Percentiles rank a stretch among this genome's conserved stretches.
Conservation (phyloP, 2,888 invertebrate genomes). For the Scaptomyza tumidula region DNA sequence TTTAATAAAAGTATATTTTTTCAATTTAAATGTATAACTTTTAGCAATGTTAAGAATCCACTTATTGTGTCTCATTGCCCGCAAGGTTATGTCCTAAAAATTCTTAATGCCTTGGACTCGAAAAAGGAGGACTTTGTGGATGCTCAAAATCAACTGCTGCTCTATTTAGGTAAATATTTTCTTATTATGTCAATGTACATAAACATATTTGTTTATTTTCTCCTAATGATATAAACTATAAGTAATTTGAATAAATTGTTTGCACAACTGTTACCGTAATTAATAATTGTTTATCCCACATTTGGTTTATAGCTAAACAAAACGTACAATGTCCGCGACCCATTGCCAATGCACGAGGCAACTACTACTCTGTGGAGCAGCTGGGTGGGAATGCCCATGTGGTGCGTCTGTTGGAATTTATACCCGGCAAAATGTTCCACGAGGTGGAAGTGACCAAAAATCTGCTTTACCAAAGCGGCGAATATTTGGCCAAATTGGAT, state of each 20-base stretch:
- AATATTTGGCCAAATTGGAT: slow-evolving; percentile 89
- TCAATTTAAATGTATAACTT: slow-evolving; percentile 17
- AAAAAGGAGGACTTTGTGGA: slow-evolving; percentile 88
- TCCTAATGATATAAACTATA: not conserved
- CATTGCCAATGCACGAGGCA: slow-evolving; percentile 88
- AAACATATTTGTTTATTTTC: not conserved
- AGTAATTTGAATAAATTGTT: not conserved
- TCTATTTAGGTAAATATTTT: slow-evolving; percentile 87
- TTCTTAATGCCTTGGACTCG: slow-evolving; percentile 93
- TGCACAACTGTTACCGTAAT: slow-evolving; percentile 12
- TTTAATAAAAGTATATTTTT: not conserved
- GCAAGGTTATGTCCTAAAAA: slow-evolving; percentile 91
- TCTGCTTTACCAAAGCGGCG: slow-evolving; percentile 90
- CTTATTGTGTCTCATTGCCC: slow-evolving; percentile 86
- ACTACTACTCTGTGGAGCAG: slow-evolving; percentile 86
- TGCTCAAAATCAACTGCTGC: slow-evolving; percentile 90
- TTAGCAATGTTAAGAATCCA: slow-evolving; percentile 86
- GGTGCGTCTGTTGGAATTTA: slow-evolving; percentile 90
- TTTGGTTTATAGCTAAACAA: slow-evolving; percentile 85
- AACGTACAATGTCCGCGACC: slow-evolving; percentile 89
- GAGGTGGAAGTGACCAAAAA: slow-evolving; percentile 87
- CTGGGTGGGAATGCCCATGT: slow-evolving; percentile 86
- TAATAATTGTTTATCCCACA: not conserved
- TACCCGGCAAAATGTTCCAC: slow-evolving; percentile 89
- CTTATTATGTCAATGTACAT: too few species aligned